A percentile compares a stretch with the other conserved stretches of the same genome.
These are phyloP conservation scores for Syngnathoides biaculeatus DNA, from an alignment of 2,113 vertebrate genomes.

Conservation along the genomic window DNA sequence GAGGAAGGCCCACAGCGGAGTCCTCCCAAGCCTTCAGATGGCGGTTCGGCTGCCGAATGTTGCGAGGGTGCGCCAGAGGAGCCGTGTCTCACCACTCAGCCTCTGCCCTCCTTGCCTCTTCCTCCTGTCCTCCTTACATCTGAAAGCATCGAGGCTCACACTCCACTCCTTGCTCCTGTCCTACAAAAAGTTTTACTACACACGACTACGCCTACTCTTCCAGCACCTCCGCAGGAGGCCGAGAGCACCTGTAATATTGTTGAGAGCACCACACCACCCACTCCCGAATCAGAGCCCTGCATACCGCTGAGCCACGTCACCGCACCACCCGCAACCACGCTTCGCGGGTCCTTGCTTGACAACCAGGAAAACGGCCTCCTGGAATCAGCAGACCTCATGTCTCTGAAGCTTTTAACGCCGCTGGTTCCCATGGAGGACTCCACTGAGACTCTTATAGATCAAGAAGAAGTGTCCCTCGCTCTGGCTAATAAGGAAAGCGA, in stretches of 20 bases:
- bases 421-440: constrained; percentile 66
- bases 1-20: constrained; percentile 18
- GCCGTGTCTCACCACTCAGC: constrained; percentile 70
- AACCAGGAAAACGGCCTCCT: constrained; percentile 8
- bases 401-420: constrained; percentile 36
- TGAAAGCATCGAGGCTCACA: constrained; percentile 22
- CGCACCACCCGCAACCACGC: constrained; percentile 18
- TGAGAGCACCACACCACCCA: constrained; percentile 33
- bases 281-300: constrained; percentile 49
- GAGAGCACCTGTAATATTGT: constrained; percentile 52
- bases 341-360: constrained; percentile 17
- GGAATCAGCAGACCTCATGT: constrained; percentile 36
- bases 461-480: constrained; percentile 30
- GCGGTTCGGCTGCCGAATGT: constrained; percentile 14
- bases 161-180: constrained; percentile 40
- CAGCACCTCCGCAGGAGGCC: constrained; percentile 25
- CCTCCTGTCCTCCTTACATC: constrained; percentile 40
- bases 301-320: constrained; percentile 51
- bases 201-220: constrained; percentile 36
- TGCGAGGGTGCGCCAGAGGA: constrained; percentile 52
- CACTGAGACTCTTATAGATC: constrained; percentile 70
- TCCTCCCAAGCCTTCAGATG: constrained; percentile 34
- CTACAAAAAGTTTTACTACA: constrained; percentile 53
- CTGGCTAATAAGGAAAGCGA: constrained; percentile 7
- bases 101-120: constrained; percentile 64